These are phyloP conservation scores for Xenopus laevis DNA, from an alignment of 2,113 vertebrate genomes.

Conservation along the genomic window DNA sequence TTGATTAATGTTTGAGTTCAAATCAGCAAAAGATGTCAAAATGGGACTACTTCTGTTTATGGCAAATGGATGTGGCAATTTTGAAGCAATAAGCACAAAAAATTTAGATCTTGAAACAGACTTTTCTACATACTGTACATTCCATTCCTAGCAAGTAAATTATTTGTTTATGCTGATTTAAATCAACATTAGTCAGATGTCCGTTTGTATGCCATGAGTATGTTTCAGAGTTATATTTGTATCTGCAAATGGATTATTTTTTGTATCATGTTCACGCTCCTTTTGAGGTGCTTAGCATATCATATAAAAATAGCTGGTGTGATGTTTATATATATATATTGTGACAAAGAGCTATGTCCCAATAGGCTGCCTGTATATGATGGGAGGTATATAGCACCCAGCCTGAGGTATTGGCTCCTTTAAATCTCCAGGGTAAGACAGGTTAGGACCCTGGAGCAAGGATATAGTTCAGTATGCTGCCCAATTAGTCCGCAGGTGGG, in stretches of 20 bases:
- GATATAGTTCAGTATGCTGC: no score
- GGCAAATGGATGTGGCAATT: constrained; percentile 31
- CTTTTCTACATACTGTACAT: constrained; percentile 14
- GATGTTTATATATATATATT: no score
- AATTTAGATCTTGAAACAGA: constrained; percentile 9
- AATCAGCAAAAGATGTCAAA: constrained; percentile 11
- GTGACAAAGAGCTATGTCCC: no score
- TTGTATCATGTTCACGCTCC: constrained; percentile 5
- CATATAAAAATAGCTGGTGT: no score
- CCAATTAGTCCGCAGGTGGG: no score
- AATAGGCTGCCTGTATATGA: no score
- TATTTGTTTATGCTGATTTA: constrained; percentile 24
- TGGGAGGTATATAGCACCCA: no score
- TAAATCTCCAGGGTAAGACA: no score
- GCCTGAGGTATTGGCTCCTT: no score
- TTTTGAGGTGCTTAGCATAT: no score
- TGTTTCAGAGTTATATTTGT: constrained; percentile 13
- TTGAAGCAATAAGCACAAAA: constrained; percentile 21
- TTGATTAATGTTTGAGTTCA: constrained; percentile 36
- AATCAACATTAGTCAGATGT: constrained; percentile 38
- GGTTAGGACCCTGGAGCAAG: no score
- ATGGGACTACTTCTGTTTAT: constrained; percentile 9
- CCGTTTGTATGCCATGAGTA: constrained; percentile 12
- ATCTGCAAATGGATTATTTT: constrained; percentile 10
- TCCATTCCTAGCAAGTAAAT: constrained; percentile 11